Evolutionary conservation across 2,797 vertebrate genomes (phyloP).

Genomic region (Peromyscus eremicus): DNA sequence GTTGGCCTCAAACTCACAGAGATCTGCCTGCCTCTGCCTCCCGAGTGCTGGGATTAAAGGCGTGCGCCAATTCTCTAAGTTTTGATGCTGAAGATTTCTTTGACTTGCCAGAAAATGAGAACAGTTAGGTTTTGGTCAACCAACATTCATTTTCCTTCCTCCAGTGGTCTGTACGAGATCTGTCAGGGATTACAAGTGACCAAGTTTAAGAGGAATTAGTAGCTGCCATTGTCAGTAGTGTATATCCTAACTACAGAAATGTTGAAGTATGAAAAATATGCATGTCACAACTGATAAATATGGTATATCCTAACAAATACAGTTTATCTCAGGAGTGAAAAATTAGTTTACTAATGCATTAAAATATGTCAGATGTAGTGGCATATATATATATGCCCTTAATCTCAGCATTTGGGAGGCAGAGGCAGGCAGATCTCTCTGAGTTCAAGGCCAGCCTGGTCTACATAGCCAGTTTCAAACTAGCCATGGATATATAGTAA

Average conservation of each 20-base stretch:
- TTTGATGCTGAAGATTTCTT: conserved; percentile 38
- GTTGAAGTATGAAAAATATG: conserved; percentile 25
- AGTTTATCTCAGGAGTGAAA: conserved; percentile 33
- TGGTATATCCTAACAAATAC: not conserved
- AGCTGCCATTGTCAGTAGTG: not conserved
- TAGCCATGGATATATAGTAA: not conserved
- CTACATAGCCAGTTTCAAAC: not conserved
- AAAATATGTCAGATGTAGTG: not conserved
- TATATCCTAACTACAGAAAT: conserved; percentile 40
- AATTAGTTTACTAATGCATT: not conserved
- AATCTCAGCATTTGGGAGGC: not conserved
- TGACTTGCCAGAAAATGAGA: not conserved
- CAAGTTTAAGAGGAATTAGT: conserved; percentile 22
- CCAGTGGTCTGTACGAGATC: not conserved
- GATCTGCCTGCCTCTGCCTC: too few species aligned
- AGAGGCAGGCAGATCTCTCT: not conserved
- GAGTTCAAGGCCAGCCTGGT: not conserved
- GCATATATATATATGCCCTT: not conserved
- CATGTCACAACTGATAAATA: conserved; percentile 16
- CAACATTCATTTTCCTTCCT: conserved; percentile 19
- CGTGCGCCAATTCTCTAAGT: not conserved
- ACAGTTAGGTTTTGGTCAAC: not conserved
- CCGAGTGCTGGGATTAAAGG: too few species aligned
- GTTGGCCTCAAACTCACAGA: too few species aligned
- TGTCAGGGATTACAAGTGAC: not conserved